Base-by-base conservation (phyloP, 1,140 invertebrate species). In the Chionoecetes opilio region DNA sequence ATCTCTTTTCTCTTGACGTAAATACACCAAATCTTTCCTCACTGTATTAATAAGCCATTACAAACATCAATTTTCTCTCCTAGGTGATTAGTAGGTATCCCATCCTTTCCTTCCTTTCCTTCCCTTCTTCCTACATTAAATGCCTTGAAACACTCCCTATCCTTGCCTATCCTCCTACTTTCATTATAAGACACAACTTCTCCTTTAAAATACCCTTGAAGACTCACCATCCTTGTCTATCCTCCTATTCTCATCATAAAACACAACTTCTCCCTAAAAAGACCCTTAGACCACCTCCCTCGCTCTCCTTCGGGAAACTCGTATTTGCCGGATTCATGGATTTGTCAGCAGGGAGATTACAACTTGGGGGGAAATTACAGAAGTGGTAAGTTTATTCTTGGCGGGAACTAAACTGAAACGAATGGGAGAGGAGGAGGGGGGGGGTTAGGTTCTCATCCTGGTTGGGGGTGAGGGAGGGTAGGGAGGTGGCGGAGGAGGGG, bases 291-390 rank as follows among this genome's bases (percentile, higher is more conserved):
- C n/a, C n/a, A 75, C 21, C 8, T 75, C 63, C 6, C 63, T 26
- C n/a, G 21, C 63, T 75, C 63, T 21, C n/a, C 63, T 21, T 8
- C 11, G 63, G 63, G 63, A n/a, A 26, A n/a, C 63, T 75, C 0
- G 63, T n/a, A 75, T 75, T 75, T 75, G 63, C 63, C 21, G 63
- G 63, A 26, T 75, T 75, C 63, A 75, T 75, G 63, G 63, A 75
- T 75, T 75, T 26, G 63, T 75, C 63, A 75, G 63, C 63, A 21
- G 2, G 21, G 63, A 75, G 63, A 75, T 75, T 75, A 75, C 63
- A 75, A 75, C 63, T 75, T 75, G 63, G 63, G 6, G 3, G 0
- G n/a, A 75, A 75, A 75, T 75, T 75, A 75, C 63, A 21, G 63
- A 75, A 75, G 63, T 75, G 63, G 63, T 75, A 75, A 75, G 63